phyloP scores from a whole-genome alignment of 2,888 invertebrate genomes.

The Molanna angustata region DNA sequence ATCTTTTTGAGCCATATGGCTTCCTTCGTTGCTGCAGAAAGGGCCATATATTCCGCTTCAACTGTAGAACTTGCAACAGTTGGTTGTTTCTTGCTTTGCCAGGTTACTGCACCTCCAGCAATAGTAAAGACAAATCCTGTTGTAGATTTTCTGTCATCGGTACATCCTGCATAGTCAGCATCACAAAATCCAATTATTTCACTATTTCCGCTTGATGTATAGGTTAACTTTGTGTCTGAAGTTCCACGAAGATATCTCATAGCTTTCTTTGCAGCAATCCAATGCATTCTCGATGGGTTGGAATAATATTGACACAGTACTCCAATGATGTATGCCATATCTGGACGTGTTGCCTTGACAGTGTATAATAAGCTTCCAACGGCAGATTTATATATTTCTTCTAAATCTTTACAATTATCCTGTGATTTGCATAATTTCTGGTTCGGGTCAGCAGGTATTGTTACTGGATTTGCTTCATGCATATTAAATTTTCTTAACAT shows the following conservation, averaged over 20 bases:
- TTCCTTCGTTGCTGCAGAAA: slow-evolving; percentile 33
- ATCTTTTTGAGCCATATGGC: slow-evolving; percentile 10
- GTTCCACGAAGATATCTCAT: slow-evolving; percentile 34
- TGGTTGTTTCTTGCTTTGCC: slow-evolving; percentile 34
- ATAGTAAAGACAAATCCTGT: slow-evolving; percentile 20
- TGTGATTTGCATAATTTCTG: background rate
- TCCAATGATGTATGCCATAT: slow-evolving; percentile 33
- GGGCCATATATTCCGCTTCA: slow-evolving; percentile 36
- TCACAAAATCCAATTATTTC: slow-evolving; percentile 4
- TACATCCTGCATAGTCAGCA: slow-evolving; percentile 10
- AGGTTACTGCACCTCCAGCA: slow-evolving; percentile 35
- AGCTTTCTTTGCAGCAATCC: slow-evolving; percentile 31
- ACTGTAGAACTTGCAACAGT: slow-evolving; percentile 35
- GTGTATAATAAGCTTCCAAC: slow-evolving; percentile 3
- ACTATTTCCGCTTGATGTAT: background rate
- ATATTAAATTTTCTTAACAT: slow-evolving; percentile 6
- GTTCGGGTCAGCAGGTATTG: background rate
- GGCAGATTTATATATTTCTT: background rate
- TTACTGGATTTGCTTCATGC: slow-evolving; percentile 1
- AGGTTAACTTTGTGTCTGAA: slow-evolving; percentile 20
- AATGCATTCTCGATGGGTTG: slow-evolving; percentile 30
- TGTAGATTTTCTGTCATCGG: slow-evolving; percentile 5
- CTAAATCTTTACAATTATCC: background rate
- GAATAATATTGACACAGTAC: slow-evolving; percentile 33
- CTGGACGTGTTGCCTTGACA: slow-evolving; percentile 31